A percentile compares a stretch with the other conserved stretches of the same genome.
phyloP scores from a whole-genome alignment of 2,113 vertebrate genomes.

The Gadus chalcogrammus region DNA sequence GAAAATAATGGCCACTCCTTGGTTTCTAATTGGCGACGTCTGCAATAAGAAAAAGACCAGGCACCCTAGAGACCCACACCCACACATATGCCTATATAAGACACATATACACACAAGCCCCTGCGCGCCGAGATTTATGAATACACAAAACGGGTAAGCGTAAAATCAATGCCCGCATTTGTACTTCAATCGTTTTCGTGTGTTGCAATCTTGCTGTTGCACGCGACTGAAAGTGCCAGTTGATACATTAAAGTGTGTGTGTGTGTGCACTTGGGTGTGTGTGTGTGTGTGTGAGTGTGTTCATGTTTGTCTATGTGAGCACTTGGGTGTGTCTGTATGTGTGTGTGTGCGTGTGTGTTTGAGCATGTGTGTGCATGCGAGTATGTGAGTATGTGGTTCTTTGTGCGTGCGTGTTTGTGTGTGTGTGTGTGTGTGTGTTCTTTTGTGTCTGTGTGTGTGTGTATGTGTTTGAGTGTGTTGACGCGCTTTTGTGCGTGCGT shows the following conservation, averaged over 20 bases:
- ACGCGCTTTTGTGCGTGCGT: neutral
- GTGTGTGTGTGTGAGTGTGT: neutral
- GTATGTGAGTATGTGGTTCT: neutral
- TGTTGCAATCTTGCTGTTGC: neutral
- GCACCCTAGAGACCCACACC: neutral
- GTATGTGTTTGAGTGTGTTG: neutral
- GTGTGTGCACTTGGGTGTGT: neutral
- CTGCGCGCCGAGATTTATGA: neutral
- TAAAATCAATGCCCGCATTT: no score
- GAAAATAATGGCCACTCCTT: no score
- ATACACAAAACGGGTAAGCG: slow-evolving; percentile 13
- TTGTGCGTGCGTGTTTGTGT: neutral
- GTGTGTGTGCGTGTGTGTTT: neutral
- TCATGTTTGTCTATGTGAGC: neutral
- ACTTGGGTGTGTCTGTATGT: neutral
- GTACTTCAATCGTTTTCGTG: neutral
- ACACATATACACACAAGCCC: neutral
- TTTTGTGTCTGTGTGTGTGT: neutral
- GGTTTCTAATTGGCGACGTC: no score
- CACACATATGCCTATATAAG: neutral
- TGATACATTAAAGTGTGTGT: neutral
- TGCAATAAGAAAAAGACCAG: no score
- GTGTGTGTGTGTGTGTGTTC: neutral
- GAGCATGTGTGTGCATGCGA: neutral
- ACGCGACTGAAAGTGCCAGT: neutral